phyloP scores from a whole-genome alignment of 2,888 invertebrate genomes.

The Oligia latruncula region DNA sequence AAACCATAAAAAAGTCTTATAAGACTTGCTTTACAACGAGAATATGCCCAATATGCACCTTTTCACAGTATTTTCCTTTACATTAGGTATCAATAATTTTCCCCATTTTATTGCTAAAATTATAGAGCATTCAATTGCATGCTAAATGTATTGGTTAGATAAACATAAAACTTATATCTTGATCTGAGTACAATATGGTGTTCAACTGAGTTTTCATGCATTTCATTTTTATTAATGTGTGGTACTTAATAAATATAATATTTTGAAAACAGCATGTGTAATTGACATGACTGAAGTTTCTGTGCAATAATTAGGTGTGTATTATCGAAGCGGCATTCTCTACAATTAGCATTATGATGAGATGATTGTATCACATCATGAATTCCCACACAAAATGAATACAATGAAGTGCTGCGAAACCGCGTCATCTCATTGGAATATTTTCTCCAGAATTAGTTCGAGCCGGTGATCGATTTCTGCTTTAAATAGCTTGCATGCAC shows the following conservation, averaged over 20 bases:
- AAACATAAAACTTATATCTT: constrained; percentile 21
- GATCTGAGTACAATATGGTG: constrained; percentile 19
- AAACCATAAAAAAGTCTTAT: constrained; percentile 10
- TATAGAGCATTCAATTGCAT: constrained; percentile 32
- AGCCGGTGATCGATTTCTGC: constrained; percentile 80
- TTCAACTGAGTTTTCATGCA: constrained; percentile 39
- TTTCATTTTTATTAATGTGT: constrained; percentile 18
- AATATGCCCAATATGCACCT: not conserved
- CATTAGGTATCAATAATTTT: not conserved
- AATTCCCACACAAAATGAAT: constrained; percentile 53
- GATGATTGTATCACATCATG: constrained; percentile 49
- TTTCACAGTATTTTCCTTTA: not conserved
- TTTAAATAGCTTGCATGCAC: constrained; percentile 59
- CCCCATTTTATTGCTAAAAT: not conserved
- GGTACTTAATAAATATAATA: constrained; percentile 18
- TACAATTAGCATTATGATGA: constrained; percentile 68
- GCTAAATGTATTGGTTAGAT: constrained; percentile 43
- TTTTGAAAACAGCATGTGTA: constrained; percentile 26
- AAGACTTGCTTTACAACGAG: not conserved
- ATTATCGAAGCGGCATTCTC: constrained; percentile 77
- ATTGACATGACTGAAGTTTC: constrained; percentile 49
- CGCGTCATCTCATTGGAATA: constrained; percentile 80
- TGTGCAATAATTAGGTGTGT: constrained; percentile 53
- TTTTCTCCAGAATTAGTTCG: constrained; percentile 64
- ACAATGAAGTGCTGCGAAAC: constrained; percentile 57